These are phyloP conservation scores for Drosophila gaucha DNA, from an alignment of 2,888 invertebrate species.

Conservation along the genomic window DNA sequence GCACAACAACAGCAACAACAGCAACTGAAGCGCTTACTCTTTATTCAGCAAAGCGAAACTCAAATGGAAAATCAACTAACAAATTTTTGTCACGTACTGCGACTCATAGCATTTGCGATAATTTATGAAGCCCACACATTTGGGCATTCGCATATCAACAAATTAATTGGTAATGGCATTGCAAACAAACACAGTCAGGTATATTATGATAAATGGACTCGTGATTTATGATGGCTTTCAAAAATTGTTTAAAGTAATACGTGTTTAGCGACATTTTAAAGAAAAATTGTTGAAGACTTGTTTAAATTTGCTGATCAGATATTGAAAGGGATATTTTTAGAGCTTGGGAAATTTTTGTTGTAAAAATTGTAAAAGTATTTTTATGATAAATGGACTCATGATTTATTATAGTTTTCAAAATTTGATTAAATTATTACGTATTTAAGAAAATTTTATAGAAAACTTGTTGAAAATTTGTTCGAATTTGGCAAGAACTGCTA, in stretches of 20 bases:
- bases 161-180: slow-evolving; percentile 53
- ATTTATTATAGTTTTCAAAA: too few relatives aligned
- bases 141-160: slow-evolving; percentile 36
- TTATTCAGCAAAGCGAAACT: slow-evolving; percentile 1
- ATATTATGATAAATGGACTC: slow-evolving; percentile 36
- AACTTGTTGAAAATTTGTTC: too few relatives aligned
- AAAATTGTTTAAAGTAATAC: neutral
- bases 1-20: neutral
- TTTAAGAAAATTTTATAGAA: too few relatives aligned
- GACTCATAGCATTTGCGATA: too few relatives aligned
- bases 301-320: too few relatives aligned
- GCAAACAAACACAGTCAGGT: slow-evolving; percentile 17
- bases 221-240: slow-evolving; percentile 26
- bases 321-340: too few relatives aligned
- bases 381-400: too few relatives aligned
- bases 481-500: too few relatives aligned
- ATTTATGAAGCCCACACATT: slow-evolving; percentile 58
- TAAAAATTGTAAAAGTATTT: too few relatives aligned
- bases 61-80: slow-evolving; percentile 44
- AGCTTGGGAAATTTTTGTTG: too few relatives aligned
- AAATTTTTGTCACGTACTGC: slow-evolving; percentile 68
- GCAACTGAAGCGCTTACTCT: slow-evolving; percentile 3
- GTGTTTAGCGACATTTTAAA: neutral
- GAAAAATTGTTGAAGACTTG: too few relatives aligned
- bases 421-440: too few relatives aligned